Conservation (phyloP, 2,888 invertebrate species). For the Acronicta aceris region DNA sequence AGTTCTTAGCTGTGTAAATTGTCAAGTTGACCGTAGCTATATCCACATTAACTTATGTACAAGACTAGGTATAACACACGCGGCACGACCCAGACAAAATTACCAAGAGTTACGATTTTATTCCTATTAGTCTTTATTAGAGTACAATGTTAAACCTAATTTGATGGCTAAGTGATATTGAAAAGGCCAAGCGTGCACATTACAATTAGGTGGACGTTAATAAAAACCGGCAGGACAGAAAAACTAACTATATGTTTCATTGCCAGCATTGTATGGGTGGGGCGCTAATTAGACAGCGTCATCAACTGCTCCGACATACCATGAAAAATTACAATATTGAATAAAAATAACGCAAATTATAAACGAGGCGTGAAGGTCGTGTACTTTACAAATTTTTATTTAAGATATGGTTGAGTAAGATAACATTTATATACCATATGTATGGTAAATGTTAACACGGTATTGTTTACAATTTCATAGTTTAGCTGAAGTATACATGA, state of each 20-base stretch:
- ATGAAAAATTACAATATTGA: slow-evolving; percentile 50
- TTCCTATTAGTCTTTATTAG: slow-evolving; percentile 43
- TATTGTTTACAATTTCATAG: slow-evolving; percentile 65
- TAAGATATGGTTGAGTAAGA: slow-evolving; percentile 44
- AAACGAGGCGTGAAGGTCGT: slow-evolving; percentile 18
- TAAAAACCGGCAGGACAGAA: slow-evolving; percentile 66
- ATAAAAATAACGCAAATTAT: slow-evolving; percentile 22
- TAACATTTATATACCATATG: slow-evolving; percentile 61
- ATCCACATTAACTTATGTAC: no score
- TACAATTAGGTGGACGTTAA: slow-evolving; percentile 64
- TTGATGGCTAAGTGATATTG: slow-evolving; percentile 50
- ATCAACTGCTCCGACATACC: slow-evolving; percentile 56
- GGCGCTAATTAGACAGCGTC: slow-evolving; percentile 75
- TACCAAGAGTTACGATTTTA: slow-evolving; percentile 22
- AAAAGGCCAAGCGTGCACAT: slow-evolving; percentile 57
- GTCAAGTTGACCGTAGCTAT: slow-evolving; percentile 3
- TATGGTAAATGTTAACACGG: slow-evolving; percentile 67
- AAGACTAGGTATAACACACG: neutral
- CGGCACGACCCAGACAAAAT: slow-evolving; percentile 18
- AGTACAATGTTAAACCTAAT: slow-evolving; percentile 45
- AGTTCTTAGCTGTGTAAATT: no score
- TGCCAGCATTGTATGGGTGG: slow-evolving; percentile 65
- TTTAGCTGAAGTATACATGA: slow-evolving; percentile 58
- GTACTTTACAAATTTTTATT: slow-evolving; percentile 36
- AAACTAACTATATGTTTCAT: slow-evolving; percentile 59